Percentiles rank a stretch among this genome's conserved stretches.
Evolutionary conservation across 2,888 invertebrate species (phyloP).

Genomic region (Metalampra italica): DNA sequence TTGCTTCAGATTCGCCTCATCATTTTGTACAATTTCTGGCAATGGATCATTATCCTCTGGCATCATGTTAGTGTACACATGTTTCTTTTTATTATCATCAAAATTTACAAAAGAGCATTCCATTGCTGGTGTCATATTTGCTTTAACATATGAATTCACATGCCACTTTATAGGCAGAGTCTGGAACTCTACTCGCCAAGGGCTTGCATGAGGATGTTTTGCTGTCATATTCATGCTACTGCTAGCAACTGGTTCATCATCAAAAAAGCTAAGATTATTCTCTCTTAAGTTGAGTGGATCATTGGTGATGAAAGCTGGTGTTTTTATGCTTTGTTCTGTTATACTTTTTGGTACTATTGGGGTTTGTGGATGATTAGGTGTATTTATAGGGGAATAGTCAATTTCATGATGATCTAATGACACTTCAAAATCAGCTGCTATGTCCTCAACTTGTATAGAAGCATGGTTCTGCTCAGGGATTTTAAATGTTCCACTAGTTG

Average conservation of each 20-base stretch:
- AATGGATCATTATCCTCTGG: constrained; percentile 35
- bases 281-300: constrained; percentile 57
- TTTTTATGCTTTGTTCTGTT: constrained; percentile 14
- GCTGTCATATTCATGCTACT: constrained; percentile 63
- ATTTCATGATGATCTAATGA: constrained; percentile 35
- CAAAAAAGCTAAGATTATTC: constrained; percentile 57
- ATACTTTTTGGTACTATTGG: constrained; percentile 4
- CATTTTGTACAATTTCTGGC: constrained; percentile 35
- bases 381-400: constrained; percentile 61
- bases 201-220: constrained; percentile 57
- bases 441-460: constrained; percentile 58
- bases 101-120: constrained; percentile 63
- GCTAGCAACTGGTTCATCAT: constrained; percentile 63
- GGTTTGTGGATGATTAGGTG: constrained; percentile 33
- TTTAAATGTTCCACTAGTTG: neutral
- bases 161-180: constrained; percentile 68
- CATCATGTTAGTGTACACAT: constrained; percentile 64
- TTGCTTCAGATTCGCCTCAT: constrained; percentile 51
- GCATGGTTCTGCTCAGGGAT: constrained; percentile 27
- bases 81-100: constrained; percentile 55
- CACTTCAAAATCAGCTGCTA: constrained; percentile 56
- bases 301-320: constrained; percentile 16
- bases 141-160: constrained; percentile 61
- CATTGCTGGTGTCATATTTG: constrained; percentile 73
- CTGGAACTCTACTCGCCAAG: constrained; percentile 68